A percentile compares a stretch with the other conserved stretches of the same genome.
These are phyloP conservation scores for Drosophila subobscura DNA, from an alignment of 1,140 invertebrate species.

Conservation along the genomic window DNA sequence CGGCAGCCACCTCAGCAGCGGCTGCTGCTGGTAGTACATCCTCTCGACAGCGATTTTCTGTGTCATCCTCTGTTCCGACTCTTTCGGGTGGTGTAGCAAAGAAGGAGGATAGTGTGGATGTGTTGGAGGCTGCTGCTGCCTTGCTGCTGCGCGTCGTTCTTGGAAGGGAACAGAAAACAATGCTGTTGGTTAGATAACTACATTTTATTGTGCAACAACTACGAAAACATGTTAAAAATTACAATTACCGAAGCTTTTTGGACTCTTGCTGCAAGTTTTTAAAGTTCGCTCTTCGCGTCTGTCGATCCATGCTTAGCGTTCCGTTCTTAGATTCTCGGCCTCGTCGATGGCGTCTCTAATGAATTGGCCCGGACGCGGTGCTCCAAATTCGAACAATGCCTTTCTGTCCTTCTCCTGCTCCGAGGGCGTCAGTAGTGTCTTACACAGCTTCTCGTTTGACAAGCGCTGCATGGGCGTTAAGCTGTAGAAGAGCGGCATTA, in stretches of 20 bases:
- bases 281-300: slow-evolving; percentile 68
- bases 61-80: slow-evolving; percentile 3
- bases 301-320: slow-evolving; percentile 68
- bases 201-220: slow-evolving; percentile 58
- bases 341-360: slow-evolving; percentile 67
- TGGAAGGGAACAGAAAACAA: slow-evolving; percentile 27
- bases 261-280: slow-evolving; percentile 63
- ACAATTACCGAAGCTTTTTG: slow-evolving; percentile 54
- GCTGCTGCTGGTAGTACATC: background rate
- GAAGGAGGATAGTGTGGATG: slow-evolving; percentile 43
- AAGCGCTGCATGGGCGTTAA: slow-evolving; percentile 63
- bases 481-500: slow-evolving; percentile 16
- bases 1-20: background rate
- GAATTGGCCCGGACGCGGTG: slow-evolving; percentile 41
- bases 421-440: slow-evolving; percentile 17
- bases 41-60: background rate
- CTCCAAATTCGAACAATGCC: slow-evolving; percentile 58
- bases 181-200: slow-evolving; percentile 16
- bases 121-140: background rate
- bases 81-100: slow-evolving; percentile 28
- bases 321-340: slow-evolving; percentile 40
- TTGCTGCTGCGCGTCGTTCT: slow-evolving; percentile 55
- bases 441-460: slow-evolving; percentile 57
- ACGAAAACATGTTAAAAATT: slow-evolving; percentile 1
- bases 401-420: slow-evolving; percentile 65